Conservation (phyloP, 2,113 vertebrate genomes). For the Lichenostomus cassidix region DNA sequence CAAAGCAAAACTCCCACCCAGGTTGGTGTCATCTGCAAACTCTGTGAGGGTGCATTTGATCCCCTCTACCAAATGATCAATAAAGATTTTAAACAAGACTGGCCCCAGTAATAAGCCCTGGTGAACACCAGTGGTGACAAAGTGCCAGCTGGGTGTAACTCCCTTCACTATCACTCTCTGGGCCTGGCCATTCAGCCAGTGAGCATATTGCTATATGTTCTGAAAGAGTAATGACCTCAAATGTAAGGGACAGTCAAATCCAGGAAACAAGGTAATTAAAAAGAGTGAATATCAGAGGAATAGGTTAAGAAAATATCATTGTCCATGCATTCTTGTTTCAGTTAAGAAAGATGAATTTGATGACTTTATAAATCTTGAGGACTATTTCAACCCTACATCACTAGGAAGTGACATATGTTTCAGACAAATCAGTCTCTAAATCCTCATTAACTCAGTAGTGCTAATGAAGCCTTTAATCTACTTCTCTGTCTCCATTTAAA, state of each 20-base stretch:
- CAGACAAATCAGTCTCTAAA: neutral
- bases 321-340: neutral
- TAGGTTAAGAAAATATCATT: neutral
- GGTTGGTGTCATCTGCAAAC: neutral
- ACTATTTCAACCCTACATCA: neutral
- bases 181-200: neutral
- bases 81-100: neutral
- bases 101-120: fast-evolving
- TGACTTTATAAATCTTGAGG: neutral
- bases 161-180: neutral
- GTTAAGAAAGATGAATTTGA: neutral
- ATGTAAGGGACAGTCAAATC: neutral
- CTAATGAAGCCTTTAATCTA: neutral
- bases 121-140: neutral
- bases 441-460: neutral
- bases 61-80: fast-evolving
- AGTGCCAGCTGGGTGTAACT: neutral
- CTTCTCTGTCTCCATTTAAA: neutral
- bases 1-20: neutral
- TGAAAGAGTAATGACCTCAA: neutral
- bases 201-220: neutral
- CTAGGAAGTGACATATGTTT: neutral
- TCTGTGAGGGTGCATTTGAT: too few relatives aligned
- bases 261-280: neutral
- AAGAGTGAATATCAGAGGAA: neutral